Conservation (phyloP, 1,140 invertebrate species). For the Oryzaephilus surinamensis region DNA sequence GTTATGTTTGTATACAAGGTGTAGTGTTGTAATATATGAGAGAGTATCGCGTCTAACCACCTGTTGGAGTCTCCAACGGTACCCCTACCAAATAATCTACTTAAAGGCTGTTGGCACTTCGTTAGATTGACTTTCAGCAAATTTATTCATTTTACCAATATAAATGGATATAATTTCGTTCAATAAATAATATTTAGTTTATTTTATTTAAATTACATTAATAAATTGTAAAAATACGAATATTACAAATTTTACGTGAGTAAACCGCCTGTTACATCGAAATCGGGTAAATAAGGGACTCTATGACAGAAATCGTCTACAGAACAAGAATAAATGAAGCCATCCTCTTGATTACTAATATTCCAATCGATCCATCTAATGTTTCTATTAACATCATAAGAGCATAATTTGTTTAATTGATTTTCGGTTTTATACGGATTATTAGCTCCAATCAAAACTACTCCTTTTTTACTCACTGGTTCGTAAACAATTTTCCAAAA, state of each 20-base stretch:
- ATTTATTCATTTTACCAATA: too few relatives aligned
- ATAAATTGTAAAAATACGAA: slow-evolving; percentile 1
- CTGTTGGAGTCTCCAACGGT: too few relatives aligned
- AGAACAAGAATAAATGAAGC: slow-evolving; percentile 55
- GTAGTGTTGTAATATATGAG: too few relatives aligned
- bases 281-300: slow-evolving; percentile 40
- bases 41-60: too few relatives aligned
- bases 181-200: too few relatives aligned
- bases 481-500: slow-evolving; percentile 55
- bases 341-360: slow-evolving; percentile 40
- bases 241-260: slow-evolving; percentile 22
- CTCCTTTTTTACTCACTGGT: slow-evolving; percentile 37
- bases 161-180: too few relatives aligned
- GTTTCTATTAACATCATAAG: slow-evolving; percentile 39
- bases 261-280: slow-evolving; percentile 38
- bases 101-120: too few relatives aligned
- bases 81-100: too few relatives aligned
- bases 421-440: slow-evolving; percentile 46
- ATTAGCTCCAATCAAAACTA: slow-evolving; percentile 52
- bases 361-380: slow-evolving; percentile 45
- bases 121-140: too few relatives aligned
- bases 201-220: too few relatives aligned
- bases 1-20: too few relatives aligned
- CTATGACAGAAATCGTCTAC: slow-evolving; percentile 46
- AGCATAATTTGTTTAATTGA: slow-evolving; percentile 41